These are phyloP conservation scores for Liasis olivaceus DNA, from an alignment of 2,797 vertebrate species.

Conservation along the genomic window DNA sequence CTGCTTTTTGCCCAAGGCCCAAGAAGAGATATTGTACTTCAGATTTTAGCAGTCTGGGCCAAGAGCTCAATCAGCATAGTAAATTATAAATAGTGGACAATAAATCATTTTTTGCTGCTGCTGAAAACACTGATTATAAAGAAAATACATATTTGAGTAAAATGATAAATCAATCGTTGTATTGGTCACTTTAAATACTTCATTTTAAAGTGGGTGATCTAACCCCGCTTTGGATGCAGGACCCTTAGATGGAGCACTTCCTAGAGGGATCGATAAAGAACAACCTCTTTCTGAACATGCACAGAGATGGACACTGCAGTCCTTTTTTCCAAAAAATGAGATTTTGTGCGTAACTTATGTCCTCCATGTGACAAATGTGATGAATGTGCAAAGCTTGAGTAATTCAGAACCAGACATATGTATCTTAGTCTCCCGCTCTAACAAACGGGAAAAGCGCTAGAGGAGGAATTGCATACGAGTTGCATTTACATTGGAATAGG, in stretches of 20 bases:
- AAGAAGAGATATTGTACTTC: conserved; percentile 41
- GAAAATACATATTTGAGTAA: conserved; percentile 35
- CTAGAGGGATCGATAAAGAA: neutral
- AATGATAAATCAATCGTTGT: conserved; percentile 36
- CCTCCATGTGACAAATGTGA: neutral
- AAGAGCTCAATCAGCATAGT: neutral
- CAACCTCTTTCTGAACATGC: neutral
- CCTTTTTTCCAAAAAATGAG: neutral
- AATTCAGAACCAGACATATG: neutral
- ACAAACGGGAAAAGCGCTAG: neutral
- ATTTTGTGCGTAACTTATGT: neutral
- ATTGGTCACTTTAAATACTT: conserved; percentile 50
- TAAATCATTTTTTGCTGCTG: neutral
- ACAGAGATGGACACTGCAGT: neutral
- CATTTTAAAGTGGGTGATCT: conserved; percentile 20
- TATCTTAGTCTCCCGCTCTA: neutral
- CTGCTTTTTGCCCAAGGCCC: neutral
- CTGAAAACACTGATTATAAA: conserved; percentile 10
- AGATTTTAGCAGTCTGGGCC: conserved; percentile 43
- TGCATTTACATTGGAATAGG: neutral
- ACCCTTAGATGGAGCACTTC: neutral
- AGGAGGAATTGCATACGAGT: neutral
- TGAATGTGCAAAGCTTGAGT: neutral
- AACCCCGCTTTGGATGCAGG: neutral
- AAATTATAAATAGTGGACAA: conserved; percentile 46